Evolutionary conservation across 2,888 invertebrate species (phyloP), one percentile per base, ranked within the genome.

Genomic region (Eulithis testata): DNA sequence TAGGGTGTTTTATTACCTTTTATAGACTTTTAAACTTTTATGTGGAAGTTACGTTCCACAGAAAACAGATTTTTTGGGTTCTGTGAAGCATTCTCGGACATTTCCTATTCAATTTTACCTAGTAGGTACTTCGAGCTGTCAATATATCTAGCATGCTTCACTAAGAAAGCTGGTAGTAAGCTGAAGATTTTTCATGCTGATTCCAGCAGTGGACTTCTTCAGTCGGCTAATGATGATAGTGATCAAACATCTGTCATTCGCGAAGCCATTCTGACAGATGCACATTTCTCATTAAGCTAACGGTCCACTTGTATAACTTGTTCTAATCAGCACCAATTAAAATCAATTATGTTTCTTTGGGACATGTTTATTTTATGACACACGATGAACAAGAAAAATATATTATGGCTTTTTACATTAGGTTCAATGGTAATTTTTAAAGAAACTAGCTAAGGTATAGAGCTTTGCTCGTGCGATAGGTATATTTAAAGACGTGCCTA

Each of bases 301-400:
- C 50, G 43, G 4, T 47, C 63, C 73, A 75, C 74, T 84, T 83
- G 82, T 84, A 85, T 43, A 52, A 52, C 65, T 65, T 55, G 60
- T 56, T 85, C 84, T 90, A 89, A 90, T 90, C 82, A 85, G 81
- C 70, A 69, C 77, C 87, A 90, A 90, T 91, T 91, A 86, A 84
- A 84, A 81, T 76, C 90, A 88, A 90, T 90, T 89, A 86, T 11
- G 50, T 37, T 78, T 80, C 74, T 74, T 69, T 66, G 65, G 73
- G 60, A 70, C 77, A 73, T 81, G 77, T 73, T 74, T 74, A 73
- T 76, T 81, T 79, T 74, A 83, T 78, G 74, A 52, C 53, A 45
- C 49, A 63, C 21, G n/a, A 52, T 58, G 27, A 63, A 52, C 47
- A 54, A 9, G 55, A 43, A 12, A 49, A 12, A 36, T 4, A 37